Evolutionary conservation across 1,140 invertebrate species (phyloP).

Genomic region (Zophobas morio): DNA sequence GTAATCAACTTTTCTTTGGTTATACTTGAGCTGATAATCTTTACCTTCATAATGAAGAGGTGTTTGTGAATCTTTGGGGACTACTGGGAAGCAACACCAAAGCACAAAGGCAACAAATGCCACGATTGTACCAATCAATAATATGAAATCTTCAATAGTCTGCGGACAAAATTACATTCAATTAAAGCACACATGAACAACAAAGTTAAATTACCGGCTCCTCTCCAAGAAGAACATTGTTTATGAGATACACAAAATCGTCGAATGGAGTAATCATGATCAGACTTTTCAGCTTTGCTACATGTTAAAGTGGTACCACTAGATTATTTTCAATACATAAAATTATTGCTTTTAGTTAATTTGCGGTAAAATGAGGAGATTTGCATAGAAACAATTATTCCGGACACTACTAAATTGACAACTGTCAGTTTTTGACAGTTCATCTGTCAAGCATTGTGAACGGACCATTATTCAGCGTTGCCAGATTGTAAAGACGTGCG

Average conservation of each 20-base stretch:
- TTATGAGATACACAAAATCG: constrained; percentile 74
- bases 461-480: constrained; percentile 1
- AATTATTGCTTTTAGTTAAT: neutral
- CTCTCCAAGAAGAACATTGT: constrained; percentile 74
- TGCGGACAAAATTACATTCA: constrained; percentile 1
- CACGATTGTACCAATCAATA: constrained; percentile 75
- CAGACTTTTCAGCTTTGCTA: neutral
- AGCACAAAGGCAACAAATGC: constrained; percentile 76
- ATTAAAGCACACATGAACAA: neutral
- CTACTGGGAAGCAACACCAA: constrained; percentile 77
- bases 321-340: neutral
- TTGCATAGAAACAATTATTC: neutral
- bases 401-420: neutral
- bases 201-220: constrained; percentile 70
- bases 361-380: neutral
- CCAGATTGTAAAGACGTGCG: constrained; percentile 3
- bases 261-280: constrained; percentile 73
- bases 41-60: constrained; percentile 57
- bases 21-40: constrained; percentile 58
- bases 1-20: constrained; percentile 55
- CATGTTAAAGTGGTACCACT: constrained; percentile 23
- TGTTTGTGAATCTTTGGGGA: constrained; percentile 70
- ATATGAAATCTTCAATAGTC: constrained; percentile 75
- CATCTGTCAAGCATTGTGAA: constrained; percentile 21
- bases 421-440: constrained; percentile 26